Conservation (phyloP, 2,113 vertebrate genomes). For the Heterocephalus glaber region DNA sequence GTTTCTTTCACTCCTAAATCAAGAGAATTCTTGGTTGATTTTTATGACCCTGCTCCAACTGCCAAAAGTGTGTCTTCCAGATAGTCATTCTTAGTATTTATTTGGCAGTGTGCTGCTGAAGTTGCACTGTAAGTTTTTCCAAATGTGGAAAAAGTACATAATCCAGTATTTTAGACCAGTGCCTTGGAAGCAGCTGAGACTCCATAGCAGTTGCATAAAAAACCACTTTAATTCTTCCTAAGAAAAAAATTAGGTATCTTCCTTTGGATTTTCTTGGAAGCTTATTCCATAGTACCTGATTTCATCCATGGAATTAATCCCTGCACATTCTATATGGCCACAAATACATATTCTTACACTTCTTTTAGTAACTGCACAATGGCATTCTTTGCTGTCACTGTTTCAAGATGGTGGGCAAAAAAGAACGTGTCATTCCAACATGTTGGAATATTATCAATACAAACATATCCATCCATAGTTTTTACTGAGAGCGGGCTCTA, state of each 20-base stretch:
- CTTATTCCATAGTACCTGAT: background rate
- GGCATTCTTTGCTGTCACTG: background rate
- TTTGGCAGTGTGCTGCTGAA: constrained; percentile 23
- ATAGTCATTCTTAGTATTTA: constrained; percentile 32
- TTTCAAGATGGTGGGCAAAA: background rate
- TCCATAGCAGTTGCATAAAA: background rate
- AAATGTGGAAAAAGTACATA: constrained; percentile 52
- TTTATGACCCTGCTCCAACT: constrained; percentile 1
- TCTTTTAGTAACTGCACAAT: background rate
- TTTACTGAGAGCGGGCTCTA: background rate
- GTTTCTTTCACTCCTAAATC: background rate
- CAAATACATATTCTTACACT: background rate
- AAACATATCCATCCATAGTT: background rate
- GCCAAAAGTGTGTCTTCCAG: constrained; percentile 13
- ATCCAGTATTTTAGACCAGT: constrained; percentile 19
- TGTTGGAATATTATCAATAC: background rate
- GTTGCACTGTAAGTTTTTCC: constrained; percentile 29
- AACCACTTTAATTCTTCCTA: constrained; percentile 33
- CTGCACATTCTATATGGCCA: background rate
- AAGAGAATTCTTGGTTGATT: constrained; percentile 12
- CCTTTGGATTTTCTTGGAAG: background rate
- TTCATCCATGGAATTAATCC: background rate
- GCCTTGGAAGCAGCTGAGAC: constrained; percentile 34
- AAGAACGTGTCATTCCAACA: background rate
- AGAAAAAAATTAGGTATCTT: background rate